phyloP scores from a whole-genome alignment of 2,113 vertebrate species.

The Ptilorrhoa leucosticta region DNA sequence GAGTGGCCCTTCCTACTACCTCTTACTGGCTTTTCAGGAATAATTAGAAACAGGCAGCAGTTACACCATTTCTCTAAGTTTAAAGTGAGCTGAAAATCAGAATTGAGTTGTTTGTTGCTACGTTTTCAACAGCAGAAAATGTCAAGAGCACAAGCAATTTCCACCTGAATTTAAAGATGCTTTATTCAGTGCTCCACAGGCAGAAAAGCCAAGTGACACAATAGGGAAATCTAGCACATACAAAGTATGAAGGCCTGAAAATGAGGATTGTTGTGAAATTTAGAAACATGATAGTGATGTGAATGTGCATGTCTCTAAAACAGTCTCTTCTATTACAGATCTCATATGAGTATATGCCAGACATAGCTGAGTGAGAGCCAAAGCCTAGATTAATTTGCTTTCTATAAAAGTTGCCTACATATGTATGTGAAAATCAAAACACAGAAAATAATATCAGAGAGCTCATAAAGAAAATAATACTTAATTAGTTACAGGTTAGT shows the following conservation, averaged over 20 bases:
- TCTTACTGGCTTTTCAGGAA: not conserved
- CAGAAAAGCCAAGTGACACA: constrained; percentile 1
- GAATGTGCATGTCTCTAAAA: not conserved
- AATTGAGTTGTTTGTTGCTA: not conserved
- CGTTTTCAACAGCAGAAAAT: not conserved
- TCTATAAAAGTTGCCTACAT: not conserved
- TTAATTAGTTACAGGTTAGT: not conserved
- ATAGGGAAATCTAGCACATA: not conserved
- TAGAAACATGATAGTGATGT: not conserved
- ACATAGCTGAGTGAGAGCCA: constrained; percentile 22
- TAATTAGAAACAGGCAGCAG: constrained; percentile 2
- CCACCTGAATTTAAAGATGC: not conserved
- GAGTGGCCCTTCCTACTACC: not conserved
- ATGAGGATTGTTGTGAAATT: constrained; percentile 1
- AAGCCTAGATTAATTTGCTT: constrained; percentile 11
- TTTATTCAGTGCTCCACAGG: not conserved
- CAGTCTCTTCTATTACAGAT: not conserved
- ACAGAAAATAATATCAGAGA: not conserved
- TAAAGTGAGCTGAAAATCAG: not conserved
- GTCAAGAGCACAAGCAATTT: constrained; percentile 11
- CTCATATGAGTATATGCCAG: constrained; percentile 8
- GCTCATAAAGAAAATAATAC: not conserved
- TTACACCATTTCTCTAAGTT: not conserved
- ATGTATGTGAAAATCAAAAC: constrained; percentile 6
- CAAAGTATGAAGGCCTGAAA: not conserved